These are phyloP conservation scores for Hydropotes inermis DNA, from an alignment of 2,113 vertebrate genomes.

Conservation along the genomic window DNA sequence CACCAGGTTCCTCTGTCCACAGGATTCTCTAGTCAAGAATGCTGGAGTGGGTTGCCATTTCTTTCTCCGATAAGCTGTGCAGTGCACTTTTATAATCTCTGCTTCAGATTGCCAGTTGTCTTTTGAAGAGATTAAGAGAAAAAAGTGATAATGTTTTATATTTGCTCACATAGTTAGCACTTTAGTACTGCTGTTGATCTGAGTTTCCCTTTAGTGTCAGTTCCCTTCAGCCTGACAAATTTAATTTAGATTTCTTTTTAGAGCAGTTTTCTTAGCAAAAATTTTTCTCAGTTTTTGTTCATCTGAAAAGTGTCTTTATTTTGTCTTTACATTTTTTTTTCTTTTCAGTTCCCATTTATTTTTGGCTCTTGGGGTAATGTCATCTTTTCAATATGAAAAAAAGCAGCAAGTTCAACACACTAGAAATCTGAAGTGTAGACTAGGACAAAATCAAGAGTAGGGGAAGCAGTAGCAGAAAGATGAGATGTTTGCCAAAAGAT, in stretches of 20 bases:
- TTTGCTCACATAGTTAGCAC: background rate
- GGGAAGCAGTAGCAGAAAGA: too few species aligned
- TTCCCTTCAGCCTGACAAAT: background rate
- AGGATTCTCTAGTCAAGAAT: too few species aligned
- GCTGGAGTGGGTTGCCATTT: too few species aligned
- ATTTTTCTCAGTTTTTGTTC: background rate
- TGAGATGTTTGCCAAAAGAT: too few species aligned
- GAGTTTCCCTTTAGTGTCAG: background rate
- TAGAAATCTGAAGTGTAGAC: too few species aligned
- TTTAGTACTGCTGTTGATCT: background rate
- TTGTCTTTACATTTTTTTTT: background rate
- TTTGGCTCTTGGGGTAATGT: too few species aligned
- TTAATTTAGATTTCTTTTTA: background rate
- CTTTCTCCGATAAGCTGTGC: background rate
- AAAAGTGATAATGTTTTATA: background rate
- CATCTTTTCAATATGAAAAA: too few species aligned
- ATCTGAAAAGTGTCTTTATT: constrained; percentile 17
- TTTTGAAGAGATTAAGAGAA: background rate
- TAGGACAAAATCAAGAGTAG: too few species aligned
- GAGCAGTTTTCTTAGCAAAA: background rate
- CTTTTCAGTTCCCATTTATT: too few species aligned
- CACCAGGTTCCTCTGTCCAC: too few species aligned
- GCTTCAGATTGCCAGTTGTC: background rate
- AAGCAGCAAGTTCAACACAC: too few species aligned
- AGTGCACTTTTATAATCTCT: background rate